phyloP scores from a whole-genome alignment of 2,888 invertebrate genomes.

The Eupithecia pulchellata region DNA sequence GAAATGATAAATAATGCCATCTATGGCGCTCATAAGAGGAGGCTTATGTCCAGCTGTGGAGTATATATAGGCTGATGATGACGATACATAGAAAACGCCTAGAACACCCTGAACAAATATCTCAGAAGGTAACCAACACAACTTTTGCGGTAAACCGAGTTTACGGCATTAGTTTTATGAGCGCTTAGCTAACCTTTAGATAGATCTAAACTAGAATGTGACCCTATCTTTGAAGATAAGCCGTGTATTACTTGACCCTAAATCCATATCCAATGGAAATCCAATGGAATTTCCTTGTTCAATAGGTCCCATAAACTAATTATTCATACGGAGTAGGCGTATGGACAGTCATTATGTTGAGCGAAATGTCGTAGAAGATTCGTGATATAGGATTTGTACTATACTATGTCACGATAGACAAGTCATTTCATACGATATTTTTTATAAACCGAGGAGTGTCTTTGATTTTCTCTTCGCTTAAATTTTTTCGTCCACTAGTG shows the following conservation, averaged over 20 bases:
- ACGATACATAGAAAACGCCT: no score
- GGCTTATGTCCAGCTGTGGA: no score
- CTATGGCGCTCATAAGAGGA: no score
- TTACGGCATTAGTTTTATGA: not conserved
- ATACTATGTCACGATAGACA: not conserved
- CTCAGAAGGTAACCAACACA: no score
- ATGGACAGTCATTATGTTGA: not conserved
- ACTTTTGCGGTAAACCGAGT: not conserved
- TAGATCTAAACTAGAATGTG: not conserved
- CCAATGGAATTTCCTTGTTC: constrained; percentile 2
- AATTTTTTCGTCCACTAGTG: no score
- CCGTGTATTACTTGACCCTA: not conserved
- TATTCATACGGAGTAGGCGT: not conserved
- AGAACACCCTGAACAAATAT: no score
- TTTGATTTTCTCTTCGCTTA: no score
- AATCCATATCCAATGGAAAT: not conserved
- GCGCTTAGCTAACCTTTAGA: not conserved
- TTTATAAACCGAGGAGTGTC: no score
- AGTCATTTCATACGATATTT: no score
- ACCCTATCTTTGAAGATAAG: not conserved
- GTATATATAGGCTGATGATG: no score
- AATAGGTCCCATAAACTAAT: constrained; percentile 9
- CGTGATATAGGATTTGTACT: not conserved
- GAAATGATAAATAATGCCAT: no score
- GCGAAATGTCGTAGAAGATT: not conserved